Evolutionary conservation across 1,140 invertebrate genomes (phyloP).

Genomic region (Drosophila insularis): DNA sequence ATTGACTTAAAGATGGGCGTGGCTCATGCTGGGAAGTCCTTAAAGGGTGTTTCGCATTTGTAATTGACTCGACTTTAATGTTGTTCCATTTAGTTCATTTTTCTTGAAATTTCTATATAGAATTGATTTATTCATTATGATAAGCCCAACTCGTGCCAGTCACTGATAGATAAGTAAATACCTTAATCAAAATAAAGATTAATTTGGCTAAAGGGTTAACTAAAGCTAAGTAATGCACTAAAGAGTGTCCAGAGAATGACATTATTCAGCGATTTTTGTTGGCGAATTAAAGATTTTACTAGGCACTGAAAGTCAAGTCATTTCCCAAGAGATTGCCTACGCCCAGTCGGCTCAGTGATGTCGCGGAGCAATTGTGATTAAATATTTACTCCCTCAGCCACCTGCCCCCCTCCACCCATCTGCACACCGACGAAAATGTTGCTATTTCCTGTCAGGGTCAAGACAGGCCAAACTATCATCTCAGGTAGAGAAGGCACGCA

Average conservation of each 20-base stretch:
- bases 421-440: constrained; percentile 1
- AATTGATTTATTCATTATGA: not conserved
- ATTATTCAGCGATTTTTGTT: constrained; percentile 2
- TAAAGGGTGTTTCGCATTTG: not conserved
- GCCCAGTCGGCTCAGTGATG: not conserved
- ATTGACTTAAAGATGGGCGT: not conserved
- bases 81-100: not conserved
- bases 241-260: not conserved
- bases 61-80: not conserved
- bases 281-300: constrained; percentile 16
- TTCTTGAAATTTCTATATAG: not conserved
- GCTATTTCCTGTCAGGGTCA: constrained; percentile 5
- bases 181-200: not conserved
- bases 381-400: constrained; percentile 7
- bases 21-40: not conserved
- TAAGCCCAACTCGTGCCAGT: not conserved
- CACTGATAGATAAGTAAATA: not conserved
- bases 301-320: constrained; percentile 7
- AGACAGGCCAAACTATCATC: constrained; percentile 7
- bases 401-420: not conserved
- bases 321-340: constrained; percentile 1
- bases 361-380: constrained; percentile 9
- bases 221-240: not conserved
- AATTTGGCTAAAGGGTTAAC: not conserved
- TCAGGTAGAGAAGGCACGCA: not conserved